phyloP scores from a whole-genome alignment of 2,113 vertebrate species.

The Leucoraja erinaceus region DNA sequence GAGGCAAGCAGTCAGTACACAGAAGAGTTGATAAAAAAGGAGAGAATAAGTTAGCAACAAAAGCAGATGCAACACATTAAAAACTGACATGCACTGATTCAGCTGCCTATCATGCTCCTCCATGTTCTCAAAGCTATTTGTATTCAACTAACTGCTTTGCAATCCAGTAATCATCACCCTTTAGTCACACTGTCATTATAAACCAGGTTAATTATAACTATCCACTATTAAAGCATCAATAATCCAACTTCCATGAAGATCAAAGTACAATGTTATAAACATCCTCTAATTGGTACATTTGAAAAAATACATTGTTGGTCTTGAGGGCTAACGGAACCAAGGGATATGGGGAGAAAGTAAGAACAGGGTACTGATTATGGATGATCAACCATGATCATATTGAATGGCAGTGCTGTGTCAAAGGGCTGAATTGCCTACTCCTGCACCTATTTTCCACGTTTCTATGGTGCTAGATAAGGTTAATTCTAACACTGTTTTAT shows the following conservation, averaged over 20 bases:
- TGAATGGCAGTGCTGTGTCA: no score
- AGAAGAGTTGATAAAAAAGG: slow-evolving; percentile 47
- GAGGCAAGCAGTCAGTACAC: slow-evolving; percentile 53
- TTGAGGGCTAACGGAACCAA: no score
- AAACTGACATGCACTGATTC: neutral
- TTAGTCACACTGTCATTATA: neutral
- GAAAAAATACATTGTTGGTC: neutral
- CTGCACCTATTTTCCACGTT: no score
- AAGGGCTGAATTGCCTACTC: no score
- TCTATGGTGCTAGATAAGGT: neutral
- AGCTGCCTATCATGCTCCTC: neutral
- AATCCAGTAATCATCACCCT: neutral
- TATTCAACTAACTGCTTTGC: neutral
- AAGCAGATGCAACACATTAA: slow-evolving; percentile 39
- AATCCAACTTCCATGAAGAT: neutral
- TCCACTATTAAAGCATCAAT: neutral
- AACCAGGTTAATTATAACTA: neutral
- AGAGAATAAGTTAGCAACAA: slow-evolving; percentile 44
- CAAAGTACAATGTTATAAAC: neutral
- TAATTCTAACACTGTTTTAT: neutral
- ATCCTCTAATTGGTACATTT: neutral
- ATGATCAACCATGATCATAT: no score
- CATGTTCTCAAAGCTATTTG: neutral
- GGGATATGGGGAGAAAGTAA: no score
- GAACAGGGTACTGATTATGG: no score